phyloP scores from a whole-genome alignment of 1,140 invertebrate species.

The Homarus americanus region DNA sequence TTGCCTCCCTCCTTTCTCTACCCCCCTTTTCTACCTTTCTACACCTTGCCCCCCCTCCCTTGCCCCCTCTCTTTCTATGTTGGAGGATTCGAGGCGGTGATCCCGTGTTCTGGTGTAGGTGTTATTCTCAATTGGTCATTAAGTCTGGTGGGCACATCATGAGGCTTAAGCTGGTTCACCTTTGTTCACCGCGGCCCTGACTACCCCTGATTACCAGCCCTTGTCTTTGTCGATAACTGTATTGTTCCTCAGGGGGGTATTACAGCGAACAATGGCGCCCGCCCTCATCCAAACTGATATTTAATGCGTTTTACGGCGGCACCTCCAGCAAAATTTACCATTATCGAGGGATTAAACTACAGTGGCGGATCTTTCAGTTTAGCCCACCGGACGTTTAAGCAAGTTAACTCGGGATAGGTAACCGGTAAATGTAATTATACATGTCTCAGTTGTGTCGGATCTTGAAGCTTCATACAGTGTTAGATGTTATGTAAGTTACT shows the following conservation, averaged over 20 bases:
- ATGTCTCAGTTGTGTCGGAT: too few species aligned
- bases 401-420: too few species aligned
- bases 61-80: not conserved
- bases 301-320: not conserved
- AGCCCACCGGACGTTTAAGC: too few species aligned
- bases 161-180: not conserved
- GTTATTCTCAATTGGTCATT: not conserved
- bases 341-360: too few species aligned
- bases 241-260: not conserved
- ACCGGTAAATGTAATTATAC: too few species aligned
- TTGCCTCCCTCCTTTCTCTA: too few species aligned
- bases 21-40: not conserved
- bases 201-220: not conserved
- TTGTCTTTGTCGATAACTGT: not conserved
- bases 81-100: too few species aligned
- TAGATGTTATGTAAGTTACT: too few species aligned
- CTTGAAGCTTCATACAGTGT: too few species aligned
- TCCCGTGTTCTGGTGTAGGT: too few species aligned
- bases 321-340: too few species aligned
- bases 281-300: not conserved
- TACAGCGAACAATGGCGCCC: not conserved
- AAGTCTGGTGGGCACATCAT: not conserved
- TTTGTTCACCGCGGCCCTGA: not conserved
- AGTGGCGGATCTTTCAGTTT: too few species aligned
- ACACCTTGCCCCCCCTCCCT: not conserved